phyloP scores from a whole-genome alignment of 2,888 invertebrate species.

The Podabrus alpinus region DNA sequence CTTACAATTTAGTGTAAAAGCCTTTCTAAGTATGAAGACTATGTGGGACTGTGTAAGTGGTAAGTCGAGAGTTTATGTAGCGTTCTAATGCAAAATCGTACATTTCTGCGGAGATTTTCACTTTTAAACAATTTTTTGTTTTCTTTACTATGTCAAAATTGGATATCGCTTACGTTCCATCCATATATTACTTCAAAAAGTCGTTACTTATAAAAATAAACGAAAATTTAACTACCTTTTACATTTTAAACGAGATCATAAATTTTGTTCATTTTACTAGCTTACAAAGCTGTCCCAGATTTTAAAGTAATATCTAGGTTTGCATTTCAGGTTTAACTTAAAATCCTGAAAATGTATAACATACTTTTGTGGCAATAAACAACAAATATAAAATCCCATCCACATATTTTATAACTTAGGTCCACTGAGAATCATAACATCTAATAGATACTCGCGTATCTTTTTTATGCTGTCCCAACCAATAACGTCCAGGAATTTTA shows the following conservation, averaged over 20 bases:
- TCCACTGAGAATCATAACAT: constrained; percentile 9
- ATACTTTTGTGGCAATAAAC: constrained; percentile 3
- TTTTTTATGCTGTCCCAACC: constrained; percentile 6
- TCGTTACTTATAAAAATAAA: background rate
- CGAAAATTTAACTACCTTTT: background rate
- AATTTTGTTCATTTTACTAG: background rate
- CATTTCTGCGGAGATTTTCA: background rate
- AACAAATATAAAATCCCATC: constrained; percentile 2
- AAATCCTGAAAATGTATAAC: background rate
- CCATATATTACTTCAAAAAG: background rate
- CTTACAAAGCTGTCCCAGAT: background rate
- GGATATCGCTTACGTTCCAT: background rate
- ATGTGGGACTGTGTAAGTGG: background rate
- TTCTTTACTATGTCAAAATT: background rate
- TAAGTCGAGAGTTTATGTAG: background rate
- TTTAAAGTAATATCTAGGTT: background rate
- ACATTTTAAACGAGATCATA: background rate
- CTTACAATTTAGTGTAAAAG: background rate
- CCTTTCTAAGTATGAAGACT: background rate
- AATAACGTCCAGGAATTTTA: background rate
- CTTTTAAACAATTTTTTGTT: background rate
- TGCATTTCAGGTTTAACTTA: background rate
- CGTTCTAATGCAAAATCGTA: background rate
- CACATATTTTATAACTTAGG: constrained; percentile 3
- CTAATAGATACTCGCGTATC: constrained; percentile 12